Evolutionary conservation across 2,113 vertebrate genomes (phyloP).

Genomic region (Toxotes jaculatrix): DNA sequence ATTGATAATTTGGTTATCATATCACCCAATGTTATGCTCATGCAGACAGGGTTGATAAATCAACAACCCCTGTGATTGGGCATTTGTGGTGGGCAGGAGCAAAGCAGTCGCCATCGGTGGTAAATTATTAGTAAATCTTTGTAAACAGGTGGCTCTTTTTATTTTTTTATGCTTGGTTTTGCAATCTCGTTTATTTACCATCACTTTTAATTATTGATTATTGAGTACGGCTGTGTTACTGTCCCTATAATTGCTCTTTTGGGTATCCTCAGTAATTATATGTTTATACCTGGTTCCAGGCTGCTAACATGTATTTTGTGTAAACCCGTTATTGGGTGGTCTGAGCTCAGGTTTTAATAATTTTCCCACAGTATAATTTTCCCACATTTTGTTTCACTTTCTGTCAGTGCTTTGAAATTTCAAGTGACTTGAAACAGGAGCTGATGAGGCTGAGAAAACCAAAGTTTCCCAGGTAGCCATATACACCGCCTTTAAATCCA

Average conservation of each 20-base stretch:
- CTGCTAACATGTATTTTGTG: conserved; percentile 49
- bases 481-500: background rate
- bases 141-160: conserved; percentile 41
- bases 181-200: conserved; percentile 48
- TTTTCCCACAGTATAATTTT: conserved; percentile 47
- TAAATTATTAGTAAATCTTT: conserved; percentile 76
- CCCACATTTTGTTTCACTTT: conserved; percentile 29
- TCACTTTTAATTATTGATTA: conserved; percentile 62
- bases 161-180: conserved; percentile 30
- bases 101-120: conserved; percentile 56
- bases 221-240: conserved; percentile 23
- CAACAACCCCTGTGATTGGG: conserved; percentile 63
- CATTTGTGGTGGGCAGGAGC: conserved; percentile 50
- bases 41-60: conserved; percentile 56
- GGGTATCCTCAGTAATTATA: conserved; percentile 64
- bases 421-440: background rate
- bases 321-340: conserved; percentile 46
- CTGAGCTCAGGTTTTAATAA: conserved; percentile 37
- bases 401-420: conserved; percentile 1
- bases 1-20: conserved; percentile 36
- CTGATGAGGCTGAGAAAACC: background rate
- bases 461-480: background rate
- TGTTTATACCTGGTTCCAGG: conserved; percentile 53
- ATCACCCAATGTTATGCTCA: conserved; percentile 13
- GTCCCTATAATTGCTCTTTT: conserved; percentile 67